phyloP scores from a whole-genome alignment of 2,797 vertebrate species.

The Holocentrus rufus region DNA sequence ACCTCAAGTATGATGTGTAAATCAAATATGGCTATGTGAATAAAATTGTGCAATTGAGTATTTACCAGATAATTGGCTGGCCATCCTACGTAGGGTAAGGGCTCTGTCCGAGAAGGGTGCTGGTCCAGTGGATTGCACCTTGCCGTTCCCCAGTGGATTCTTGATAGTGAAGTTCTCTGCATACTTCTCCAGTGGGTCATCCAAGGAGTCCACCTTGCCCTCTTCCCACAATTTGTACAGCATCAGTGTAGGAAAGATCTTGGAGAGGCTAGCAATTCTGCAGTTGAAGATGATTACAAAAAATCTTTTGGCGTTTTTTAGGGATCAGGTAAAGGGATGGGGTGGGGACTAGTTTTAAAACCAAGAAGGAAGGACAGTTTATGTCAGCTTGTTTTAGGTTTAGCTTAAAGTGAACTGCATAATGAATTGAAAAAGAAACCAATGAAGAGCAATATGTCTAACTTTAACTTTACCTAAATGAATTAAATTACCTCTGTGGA shows the following conservation, averaged over 20 bases:
- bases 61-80: conserved; percentile 87
- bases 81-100: conserved; percentile 87
- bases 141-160: conserved; percentile 85
- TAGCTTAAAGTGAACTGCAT: too few relatives aligned
- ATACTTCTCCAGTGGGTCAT: conserved; percentile 91
- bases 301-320: too few relatives aligned
- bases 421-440: too few relatives aligned
- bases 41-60: neutral
- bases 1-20: neutral
- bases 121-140: conserved; percentile 4
- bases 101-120: conserved; percentile 62
- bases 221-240: conserved; percentile 95
- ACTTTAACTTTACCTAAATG: too few relatives aligned
- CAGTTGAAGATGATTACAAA: conserved; percentile 76
- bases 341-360: too few relatives aligned
- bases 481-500: too few relatives aligned
- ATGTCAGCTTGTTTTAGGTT: too few relatives aligned
- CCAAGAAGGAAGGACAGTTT: too few relatives aligned
- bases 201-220: conserved; percentile 87
- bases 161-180: conserved; percentile 91
- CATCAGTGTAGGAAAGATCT: conserved; percentile 95
- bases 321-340: too few relatives aligned
- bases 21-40: neutral
- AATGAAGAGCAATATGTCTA: too few relatives aligned
- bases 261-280: conserved; percentile 95